Base-by-base conservation (phyloP, 2,888 invertebrate species). In the Chalcis sispes region DNA sequence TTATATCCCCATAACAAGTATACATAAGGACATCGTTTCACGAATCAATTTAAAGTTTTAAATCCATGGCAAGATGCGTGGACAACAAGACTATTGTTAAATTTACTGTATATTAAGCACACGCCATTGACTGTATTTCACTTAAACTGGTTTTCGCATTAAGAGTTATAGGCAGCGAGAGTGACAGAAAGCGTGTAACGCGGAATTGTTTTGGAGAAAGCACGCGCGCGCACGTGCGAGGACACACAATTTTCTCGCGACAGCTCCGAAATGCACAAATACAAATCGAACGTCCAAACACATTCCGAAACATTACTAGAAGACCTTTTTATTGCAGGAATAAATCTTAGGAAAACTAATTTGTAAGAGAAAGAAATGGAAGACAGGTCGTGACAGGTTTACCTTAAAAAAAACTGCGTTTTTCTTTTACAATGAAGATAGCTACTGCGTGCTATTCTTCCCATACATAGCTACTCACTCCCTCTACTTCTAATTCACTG, bases 121-220 rank as follows among this genome's bases (percentile, higher is more conserved):
- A 42, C 42, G 42, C 42, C 7, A 8, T 42, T 42, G 42, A 15
- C 42, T 15, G n/a, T n/a, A n/a, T n/a, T n/a, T n/a, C n/a, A n/a
- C 42, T 2, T 32, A 4, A 13, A 8, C 3, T 3, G 50, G 50
- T 15, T 20, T 50, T 50, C 50, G 20, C 50, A 50, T 20, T 50
- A 20, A 50, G 18, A 18, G 10, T 36, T 36, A 36, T 36, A 36
- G 10, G 20, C 13, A 42, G 15, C 7, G 15, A 42, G 42, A 42
- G 42, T 7, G 36, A 50, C 4, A 40, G 27, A 50, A 10, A 42
- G 42, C n/a, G 4, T 20, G 1, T n/a, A 8, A 72, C 40, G 46
- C 62, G 54, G 58, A 65, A 50, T 65, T 65, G 56, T 65, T 72
- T 65, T 72, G 50, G 65, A 72, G 58, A 65, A 65, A 65, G 58